A percentile compares a stretch with the other conserved stretches of the same genome.
phyloP scores from a whole-genome alignment of 2,888 invertebrate genomes.

The Leptopilina syphax region DNA sequence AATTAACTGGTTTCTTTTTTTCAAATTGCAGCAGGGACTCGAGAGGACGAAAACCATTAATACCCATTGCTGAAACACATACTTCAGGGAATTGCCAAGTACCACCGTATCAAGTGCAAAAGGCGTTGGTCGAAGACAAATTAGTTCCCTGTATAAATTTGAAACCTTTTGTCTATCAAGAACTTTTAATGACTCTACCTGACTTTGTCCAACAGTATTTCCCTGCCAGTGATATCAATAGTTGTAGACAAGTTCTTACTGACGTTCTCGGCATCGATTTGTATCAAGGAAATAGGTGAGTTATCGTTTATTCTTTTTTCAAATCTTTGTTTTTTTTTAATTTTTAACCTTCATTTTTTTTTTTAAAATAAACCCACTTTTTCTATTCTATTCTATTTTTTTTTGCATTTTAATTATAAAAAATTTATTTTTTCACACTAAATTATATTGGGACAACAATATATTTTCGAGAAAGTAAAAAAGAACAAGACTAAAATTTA shows the following conservation, averaged over 20 bases:
- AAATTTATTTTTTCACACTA: no score
- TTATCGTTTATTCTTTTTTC: conserved; percentile 58
- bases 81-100: conserved; percentile 79
- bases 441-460: no score
- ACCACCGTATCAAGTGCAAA: conserved; percentile 81
- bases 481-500: no score
- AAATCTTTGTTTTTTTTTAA: no score
- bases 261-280: conserved; percentile 89
- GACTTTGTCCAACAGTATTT: conserved; percentile 90
- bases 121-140: conserved; percentile 88
- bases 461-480: no score
- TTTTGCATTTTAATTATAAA: no score
- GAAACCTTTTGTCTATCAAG: conserved; percentile 89
- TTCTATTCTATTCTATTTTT: no score
- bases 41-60: conserved; percentile 80
- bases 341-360: conserved; percentile 68
- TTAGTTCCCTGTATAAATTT: conserved; percentile 92
- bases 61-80: conserved; percentile 83
- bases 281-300: conserved; percentile 90
- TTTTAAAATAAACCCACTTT: neutral
- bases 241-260: conserved; percentile 86
- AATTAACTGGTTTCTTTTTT: neutral
- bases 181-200: conserved; percentile 89
- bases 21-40: conserved; percentile 66
- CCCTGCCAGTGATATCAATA: conserved; percentile 85